Base-by-base conservation (phyloP, 2,888 invertebrate genomes). In the Phortica okadai region DNA sequence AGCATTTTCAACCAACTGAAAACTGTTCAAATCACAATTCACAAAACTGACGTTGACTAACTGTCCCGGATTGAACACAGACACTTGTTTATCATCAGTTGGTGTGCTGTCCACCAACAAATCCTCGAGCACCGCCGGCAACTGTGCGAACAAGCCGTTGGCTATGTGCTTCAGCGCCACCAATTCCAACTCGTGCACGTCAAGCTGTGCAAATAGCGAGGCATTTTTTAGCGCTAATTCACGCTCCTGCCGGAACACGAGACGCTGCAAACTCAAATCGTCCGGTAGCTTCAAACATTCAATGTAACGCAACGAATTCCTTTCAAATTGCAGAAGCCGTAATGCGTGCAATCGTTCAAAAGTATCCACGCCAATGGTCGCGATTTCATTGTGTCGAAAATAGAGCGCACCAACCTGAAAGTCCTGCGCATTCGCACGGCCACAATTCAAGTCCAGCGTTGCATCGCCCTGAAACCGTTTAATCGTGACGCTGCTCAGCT, bases 341-440 rank as follows among this genome's bases (percentile, higher is more conserved):
- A 90, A 59, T 5, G 79, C 79, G 0, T 78, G 76, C 58, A 88
- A 59, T 74, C 83, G 76, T 4, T 62, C 70, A 21, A 90, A 84
- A 10, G 86, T 86, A 0, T 80, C 44, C 0, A 74, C 81, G 42
- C 80, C 83, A 0, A 90, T 75, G 2, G 82, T 79, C 10, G 81
- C 83, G 74, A 90, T 80, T 75, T 90, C 90, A 75, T 90, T 90
- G 64, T 85, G 80, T 1, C 77, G 77, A 11, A 90, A 79, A 54
- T 54, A 54, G 8, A 72, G 45, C 10, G 14, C 33, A 1, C 14
- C 10, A n/a, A 72, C 6, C 42, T 70, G 2, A 86, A 77, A 14
- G 76, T 76, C 66, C 66, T 78, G 70, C 0, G 70, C 62, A 0
- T 11, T 6, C 1, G 73, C 59, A 33, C 78, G 78, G 6, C 74